Conservation (phyloP, 2,113 vertebrate species). For the Recurvirostra avosetta region DNA sequence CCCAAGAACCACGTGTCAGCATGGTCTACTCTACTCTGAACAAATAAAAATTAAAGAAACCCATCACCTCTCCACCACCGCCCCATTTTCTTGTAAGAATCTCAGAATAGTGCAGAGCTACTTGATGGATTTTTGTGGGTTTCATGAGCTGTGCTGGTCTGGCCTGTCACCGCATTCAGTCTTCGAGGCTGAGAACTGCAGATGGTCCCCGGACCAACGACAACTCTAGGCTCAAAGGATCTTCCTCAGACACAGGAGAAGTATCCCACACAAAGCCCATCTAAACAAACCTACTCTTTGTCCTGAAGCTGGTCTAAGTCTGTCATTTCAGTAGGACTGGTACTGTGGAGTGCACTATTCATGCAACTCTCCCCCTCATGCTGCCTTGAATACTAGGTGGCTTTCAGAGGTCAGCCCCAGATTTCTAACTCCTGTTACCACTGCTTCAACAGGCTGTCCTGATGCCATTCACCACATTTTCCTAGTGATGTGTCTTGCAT, state of each 20-base stretch:
- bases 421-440: background rate
- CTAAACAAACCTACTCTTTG: background rate
- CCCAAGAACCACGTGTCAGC: background rate
- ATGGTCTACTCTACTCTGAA: background rate
- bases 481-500: background rate
- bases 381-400: background rate
- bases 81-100: background rate
- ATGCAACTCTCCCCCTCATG: background rate
- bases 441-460: background rate
- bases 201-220: accelerated
- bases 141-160: background rate
- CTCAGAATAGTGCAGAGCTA: background rate
- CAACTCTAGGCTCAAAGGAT: background rate
- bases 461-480: background rate
- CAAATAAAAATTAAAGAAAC: background rate
- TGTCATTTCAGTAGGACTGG: background rate
- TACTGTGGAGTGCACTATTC: background rate
- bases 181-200: background rate
- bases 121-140: background rate
- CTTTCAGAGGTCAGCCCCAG: background rate
- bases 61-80: background rate
- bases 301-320: background rate
- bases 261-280: background rate
- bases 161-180: background rate
- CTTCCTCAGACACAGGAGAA: background rate